These are phyloP conservation scores for Macrotus californicus DNA, from an alignment of 2,113 vertebrate species.

Conservation along the genomic window DNA sequence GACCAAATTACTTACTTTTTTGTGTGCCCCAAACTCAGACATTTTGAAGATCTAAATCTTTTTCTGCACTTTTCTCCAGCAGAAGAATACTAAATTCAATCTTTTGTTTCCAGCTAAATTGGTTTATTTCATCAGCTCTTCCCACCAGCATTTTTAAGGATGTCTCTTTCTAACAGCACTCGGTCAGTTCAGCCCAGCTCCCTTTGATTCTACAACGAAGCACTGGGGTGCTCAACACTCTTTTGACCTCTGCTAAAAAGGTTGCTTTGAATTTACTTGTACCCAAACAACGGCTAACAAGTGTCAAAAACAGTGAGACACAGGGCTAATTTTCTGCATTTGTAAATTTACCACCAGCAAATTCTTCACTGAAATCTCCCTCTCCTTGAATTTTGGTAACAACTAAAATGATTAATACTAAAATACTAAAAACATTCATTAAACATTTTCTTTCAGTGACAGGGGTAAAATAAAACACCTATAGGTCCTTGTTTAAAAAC, in stretches of 20 bases:
- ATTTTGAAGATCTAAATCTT: slow-evolving; percentile 40
- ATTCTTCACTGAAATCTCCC: slow-evolving; percentile 20
- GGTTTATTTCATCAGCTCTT: slow-evolving; percentile 73
- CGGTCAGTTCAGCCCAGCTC: slow-evolving; percentile 67
- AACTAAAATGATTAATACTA: slow-evolving; percentile 71
- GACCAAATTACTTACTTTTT: slow-evolving; percentile 19
- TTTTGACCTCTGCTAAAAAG: slow-evolving; percentile 64
- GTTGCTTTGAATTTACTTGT: slow-evolving; percentile 67
- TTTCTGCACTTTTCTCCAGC: slow-evolving; percentile 34
- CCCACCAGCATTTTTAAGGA: slow-evolving; percentile 72
- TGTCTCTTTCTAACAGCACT: slow-evolving; percentile 68
- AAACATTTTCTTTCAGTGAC: slow-evolving; percentile 18
- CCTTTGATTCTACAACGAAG: slow-evolving; percentile 75
- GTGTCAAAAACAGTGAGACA: slow-evolving; percentile 68
- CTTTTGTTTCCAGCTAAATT: slow-evolving; percentile 75
- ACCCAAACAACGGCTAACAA: slow-evolving; percentile 56
- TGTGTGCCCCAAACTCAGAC: background rate
- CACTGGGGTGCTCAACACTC: slow-evolving; percentile 66
- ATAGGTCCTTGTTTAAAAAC: slow-evolving; percentile 38
- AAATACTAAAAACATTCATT: slow-evolving; percentile 46
- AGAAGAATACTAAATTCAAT: slow-evolving; percentile 44
- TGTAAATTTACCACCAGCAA: slow-evolving; percentile 56
- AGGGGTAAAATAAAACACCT: background rate
- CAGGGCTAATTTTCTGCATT: slow-evolving; percentile 55
- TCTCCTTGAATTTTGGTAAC: slow-evolving; percentile 31